Evolutionary conservation across 2,888 invertebrate genomes (phyloP).

Genomic region (Eledona agricola): DNA sequence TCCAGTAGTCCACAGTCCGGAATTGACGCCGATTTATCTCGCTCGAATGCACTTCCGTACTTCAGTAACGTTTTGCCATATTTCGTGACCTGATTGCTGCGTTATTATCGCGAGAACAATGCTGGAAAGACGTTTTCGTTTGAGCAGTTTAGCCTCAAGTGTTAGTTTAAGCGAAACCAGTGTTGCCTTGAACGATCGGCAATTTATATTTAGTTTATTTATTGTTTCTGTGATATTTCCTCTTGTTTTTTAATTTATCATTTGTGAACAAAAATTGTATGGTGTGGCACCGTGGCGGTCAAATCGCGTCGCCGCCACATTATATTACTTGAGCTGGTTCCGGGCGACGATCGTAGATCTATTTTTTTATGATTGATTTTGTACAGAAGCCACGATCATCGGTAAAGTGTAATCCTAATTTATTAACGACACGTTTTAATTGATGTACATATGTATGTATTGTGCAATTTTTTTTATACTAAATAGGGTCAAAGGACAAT

Average conservation of each 20-base stretch:
- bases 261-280: background rate
- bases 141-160: conserved; percentile 15
- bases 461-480: conserved; percentile 26
- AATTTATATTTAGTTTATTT: conserved; percentile 18
- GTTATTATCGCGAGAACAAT: too few species aligned
- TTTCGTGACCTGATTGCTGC: conserved; percentile 31
- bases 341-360: too few species aligned
- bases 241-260: background rate
- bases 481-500: conserved; percentile 20
- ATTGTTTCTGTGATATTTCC: conserved; percentile 34
- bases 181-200: conserved; percentile 40
- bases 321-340: too few species aligned
- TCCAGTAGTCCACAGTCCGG: conserved; percentile 13
- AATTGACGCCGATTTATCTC: conserved; percentile 13
- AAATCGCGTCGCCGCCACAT: too few species aligned
- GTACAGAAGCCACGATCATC: background rate
- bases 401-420: conserved; percentile 12
- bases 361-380: too few species aligned
- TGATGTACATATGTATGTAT: conserved; percentile 28
- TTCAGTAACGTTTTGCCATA: conserved; percentile 17
- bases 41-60: conserved; percentile 16
- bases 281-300: too few species aligned
- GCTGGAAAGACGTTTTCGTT: conserved; percentile 1
- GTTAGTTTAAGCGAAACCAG: conserved; percentile 32
- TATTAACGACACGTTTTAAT: conserved; percentile 23